Conservation (phyloP, 2,888 invertebrate genomes). For the Tineola bisselliella region DNA sequence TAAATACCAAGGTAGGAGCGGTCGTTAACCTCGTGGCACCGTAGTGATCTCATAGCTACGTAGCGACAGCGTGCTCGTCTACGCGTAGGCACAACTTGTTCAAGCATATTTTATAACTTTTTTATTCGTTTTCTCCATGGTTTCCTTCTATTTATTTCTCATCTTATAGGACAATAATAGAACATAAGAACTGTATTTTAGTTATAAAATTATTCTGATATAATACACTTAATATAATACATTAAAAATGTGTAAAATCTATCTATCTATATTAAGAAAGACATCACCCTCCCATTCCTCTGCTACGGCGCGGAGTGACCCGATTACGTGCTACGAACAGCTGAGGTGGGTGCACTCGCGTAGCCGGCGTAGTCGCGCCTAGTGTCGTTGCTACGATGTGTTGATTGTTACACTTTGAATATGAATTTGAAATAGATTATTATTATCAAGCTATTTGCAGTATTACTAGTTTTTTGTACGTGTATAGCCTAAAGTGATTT, state of each 20-base stretch:
- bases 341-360: background rate
- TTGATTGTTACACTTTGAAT: too few species aligned
- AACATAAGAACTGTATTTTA: too few species aligned
- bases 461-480: too few species aligned
- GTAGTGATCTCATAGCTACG: background rate
- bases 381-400: background rate
- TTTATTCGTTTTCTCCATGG: too few species aligned
- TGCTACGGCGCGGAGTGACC: conserved; percentile 37
- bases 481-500: too few species aligned
- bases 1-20: background rate
- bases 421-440: too few species aligned
- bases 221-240: too few species aligned
- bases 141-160: too few species aligned
- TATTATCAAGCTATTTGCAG: too few species aligned
- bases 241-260: background rate
- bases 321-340: conserved; percentile 25
- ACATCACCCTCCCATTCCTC: background rate
- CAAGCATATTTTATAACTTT: background rate
- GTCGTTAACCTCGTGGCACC: background rate
- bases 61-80: background rate
- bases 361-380: too few species aligned
- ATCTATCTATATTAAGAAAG: background rate
- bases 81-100: background rate
- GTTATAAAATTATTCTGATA: too few species aligned
- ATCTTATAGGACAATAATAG: too few species aligned